Evolutionary conservation across 2,888 invertebrate genomes (phyloP).

Genomic region (Melanchra persicariae): DNA sequence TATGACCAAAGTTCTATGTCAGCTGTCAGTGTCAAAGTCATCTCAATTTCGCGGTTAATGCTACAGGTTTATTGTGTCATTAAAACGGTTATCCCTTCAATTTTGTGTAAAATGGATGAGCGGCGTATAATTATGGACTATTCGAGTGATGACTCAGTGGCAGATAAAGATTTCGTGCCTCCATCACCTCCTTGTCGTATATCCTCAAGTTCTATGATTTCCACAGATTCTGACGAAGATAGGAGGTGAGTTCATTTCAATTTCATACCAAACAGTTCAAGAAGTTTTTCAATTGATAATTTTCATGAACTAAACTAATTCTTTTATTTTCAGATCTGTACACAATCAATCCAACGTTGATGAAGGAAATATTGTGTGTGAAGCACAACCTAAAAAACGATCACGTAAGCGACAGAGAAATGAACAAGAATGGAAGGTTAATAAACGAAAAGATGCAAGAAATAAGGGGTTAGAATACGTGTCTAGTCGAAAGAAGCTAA

Average conservation of each 20-base stretch:
- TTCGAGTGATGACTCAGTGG: constrained; percentile 14
- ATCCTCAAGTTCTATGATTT: constrained; percentile 10
- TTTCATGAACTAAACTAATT: too few species aligned
- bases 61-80: constrained; percentile 24
- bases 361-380: constrained; percentile 7
- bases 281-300: too few species aligned
- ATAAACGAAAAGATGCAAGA: constrained; percentile 8
- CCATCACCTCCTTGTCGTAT: constrained; percentile 15
- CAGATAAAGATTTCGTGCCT: constrained; percentile 14
- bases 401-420: background rate
- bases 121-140: constrained; percentile 15
- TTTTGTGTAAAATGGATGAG: constrained; percentile 19
- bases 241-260: constrained; percentile 8
- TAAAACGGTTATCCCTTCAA: constrained; percentile 24
- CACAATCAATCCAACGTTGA: too few species aligned
- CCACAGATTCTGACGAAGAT: constrained; percentile 12
- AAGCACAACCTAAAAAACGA: constrained; percentile 6
- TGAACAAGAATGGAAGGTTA: constrained; percentile 7
- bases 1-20: constrained; percentile 19
- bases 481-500: background rate
- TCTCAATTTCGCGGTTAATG: constrained; percentile 27
- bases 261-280: background rate
- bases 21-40: constrained; percentile 28
- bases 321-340: background rate
- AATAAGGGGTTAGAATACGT: constrained; percentile 6